Conservation (phyloP, 2,888 invertebrate genomes). For the Scaptomyza parva region DNA sequence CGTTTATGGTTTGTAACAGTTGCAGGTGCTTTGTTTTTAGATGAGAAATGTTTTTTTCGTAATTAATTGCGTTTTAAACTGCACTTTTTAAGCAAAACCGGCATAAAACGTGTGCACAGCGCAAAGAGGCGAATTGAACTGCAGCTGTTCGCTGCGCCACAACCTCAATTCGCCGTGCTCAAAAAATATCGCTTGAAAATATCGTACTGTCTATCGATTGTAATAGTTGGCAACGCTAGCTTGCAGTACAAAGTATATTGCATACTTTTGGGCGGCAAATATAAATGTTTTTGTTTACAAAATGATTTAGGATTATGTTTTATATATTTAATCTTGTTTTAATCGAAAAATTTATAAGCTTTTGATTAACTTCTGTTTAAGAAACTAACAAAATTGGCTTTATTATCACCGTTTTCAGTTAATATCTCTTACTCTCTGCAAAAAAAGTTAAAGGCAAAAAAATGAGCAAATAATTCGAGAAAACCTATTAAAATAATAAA, state of each 20-base stretch:
- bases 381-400: too few species aligned
- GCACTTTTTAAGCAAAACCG: not conserved
- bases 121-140: slow-evolving; percentile 15
- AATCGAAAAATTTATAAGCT: too few species aligned
- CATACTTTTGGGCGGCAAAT: slow-evolving; percentile 12
- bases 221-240: slow-evolving; percentile 33
- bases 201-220: slow-evolving; percentile 37
- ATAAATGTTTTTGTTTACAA: not conserved
- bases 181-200: not conserved
- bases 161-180: slow-evolving; percentile 14
- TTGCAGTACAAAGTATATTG: not conserved
- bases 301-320: too few species aligned
- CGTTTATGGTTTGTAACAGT: not conserved
- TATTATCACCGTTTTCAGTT: too few species aligned
- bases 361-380: too few species aligned
- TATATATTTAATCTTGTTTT: too few species aligned
- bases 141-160: slow-evolving; percentile 40
- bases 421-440: too few species aligned
- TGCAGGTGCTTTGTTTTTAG: too few species aligned
- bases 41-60: not conserved
- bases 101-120: not conserved
- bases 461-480: not conserved
- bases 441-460: too few species aligned
- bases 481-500: not conserved
- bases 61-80: not conserved